Base-by-base conservation (phyloP, 2,888 invertebrate species). In the Crossocerus cetratus region DNA sequence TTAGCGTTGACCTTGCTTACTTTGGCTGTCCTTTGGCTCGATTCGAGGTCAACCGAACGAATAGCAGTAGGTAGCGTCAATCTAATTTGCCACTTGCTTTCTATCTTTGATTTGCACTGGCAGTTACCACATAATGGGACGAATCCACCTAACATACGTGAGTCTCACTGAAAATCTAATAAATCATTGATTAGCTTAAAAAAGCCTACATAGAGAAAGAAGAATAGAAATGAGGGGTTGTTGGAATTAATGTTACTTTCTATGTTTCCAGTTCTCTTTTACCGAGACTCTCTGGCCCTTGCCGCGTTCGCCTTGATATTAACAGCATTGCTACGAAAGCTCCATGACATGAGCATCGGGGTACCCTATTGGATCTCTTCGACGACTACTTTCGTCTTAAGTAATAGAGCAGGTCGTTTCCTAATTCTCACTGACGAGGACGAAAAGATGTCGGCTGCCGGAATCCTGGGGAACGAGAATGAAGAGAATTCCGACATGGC, bases 21-120 rank as follows among this genome's bases (percentile, higher is more conserved):
- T 5, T 78, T 94, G 59, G 90, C 92, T 14, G 91, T 93, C 0
- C 85, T 94, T 58, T 91, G 92, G 84, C 85, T 94, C 78, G 92
- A 93, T 77, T 92, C 94, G 0, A 91, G 91, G 67, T 92, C 93
- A 62, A 89, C 91, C 57, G 93, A 93, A 59, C 91, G 94, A 72
- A 86, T 94, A 32, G 84, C 91, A 42, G 82, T 94, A 49, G 91
- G 92, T 55, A 91, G 92, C 76, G 91, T 93, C 56, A 93, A 93
- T 84, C 91, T 94, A n/a, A 91, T 93, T 55, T 92, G 92, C 14
- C 94, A 94, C 84, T 92, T 94, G 69, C 85, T 92, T 22, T 93
- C 92, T 83, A 87, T 94, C 0, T 92, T 93, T 57, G 92, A 93
- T 86, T 88, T 94, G 16, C 92, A 93, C 16, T 93, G 92, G 90